Evolutionary conservation across 2,797 vertebrate species (phyloP).

Genomic region (Enteromius radiatus): DNA sequence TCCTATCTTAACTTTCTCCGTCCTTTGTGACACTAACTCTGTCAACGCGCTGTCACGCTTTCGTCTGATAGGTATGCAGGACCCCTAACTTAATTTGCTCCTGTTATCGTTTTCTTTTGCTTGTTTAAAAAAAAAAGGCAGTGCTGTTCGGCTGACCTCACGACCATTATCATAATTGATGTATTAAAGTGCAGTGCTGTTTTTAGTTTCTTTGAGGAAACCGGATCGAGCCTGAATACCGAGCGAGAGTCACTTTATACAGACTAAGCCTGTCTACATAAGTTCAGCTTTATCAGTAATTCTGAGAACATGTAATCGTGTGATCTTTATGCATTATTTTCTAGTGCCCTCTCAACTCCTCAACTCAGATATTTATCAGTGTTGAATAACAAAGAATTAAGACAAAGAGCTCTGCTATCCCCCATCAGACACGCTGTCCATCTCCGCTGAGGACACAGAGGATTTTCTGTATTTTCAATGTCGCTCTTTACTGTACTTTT

Average conservation of each 20-base stretch:
- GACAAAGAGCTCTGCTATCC: slow-evolving; percentile 49
- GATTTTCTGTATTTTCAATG: slow-evolving; percentile 22
- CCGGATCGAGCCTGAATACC: neutral
- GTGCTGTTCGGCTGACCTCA: neutral
- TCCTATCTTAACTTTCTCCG: slow-evolving; percentile 7
- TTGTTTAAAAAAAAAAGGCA: slow-evolving; percentile 31
- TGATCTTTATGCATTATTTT: slow-evolving; percentile 51
- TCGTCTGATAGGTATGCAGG: slow-evolving; percentile 16
- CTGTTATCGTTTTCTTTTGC: slow-evolving; percentile 20
- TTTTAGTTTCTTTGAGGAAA: slow-evolving; percentile 11
- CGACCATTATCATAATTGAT: neutral
- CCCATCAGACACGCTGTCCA: slow-evolving; percentile 28
- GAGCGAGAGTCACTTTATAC: neutral
- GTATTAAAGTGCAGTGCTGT: neutral
- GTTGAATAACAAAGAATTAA: slow-evolving; percentile 53
- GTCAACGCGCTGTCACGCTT: slow-evolving; percentile 33
- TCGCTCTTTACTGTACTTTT: neutral
- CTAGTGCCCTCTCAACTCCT: slow-evolving; percentile 49
- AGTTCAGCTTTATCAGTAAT: slow-evolving; percentile 13
- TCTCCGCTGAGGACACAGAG: slow-evolving; percentile 40
- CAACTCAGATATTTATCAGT: slow-evolving; percentile 51
- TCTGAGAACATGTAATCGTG: slow-evolving; percentile 25
- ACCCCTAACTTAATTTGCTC: slow-evolving; percentile 30
- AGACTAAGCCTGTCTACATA: slow-evolving; percentile 16
- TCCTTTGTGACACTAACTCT: slow-evolving; percentile 27